A percentile compares a stretch with the other conserved stretches of the same genome.
Conservation (phyloP, 2,888 invertebrate genomes). For the Liopterus haemorrhoidalis region DNA sequence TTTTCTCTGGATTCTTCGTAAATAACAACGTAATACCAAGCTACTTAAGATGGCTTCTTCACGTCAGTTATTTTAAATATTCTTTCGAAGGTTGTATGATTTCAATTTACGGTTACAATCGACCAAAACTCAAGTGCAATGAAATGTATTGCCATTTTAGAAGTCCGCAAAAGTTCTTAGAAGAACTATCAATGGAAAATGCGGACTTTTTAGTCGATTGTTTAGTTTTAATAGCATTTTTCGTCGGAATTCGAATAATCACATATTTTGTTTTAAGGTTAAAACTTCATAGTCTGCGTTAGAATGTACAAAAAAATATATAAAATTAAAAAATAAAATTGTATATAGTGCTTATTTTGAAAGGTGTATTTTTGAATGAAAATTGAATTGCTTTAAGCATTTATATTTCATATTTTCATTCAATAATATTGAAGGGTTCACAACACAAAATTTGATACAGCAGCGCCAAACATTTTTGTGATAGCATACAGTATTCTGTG, state of each 20-base stretch:
- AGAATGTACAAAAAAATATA: conserved; percentile 8
- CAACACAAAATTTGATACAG: too few relatives aligned
- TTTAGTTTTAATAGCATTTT: conserved; percentile 72
- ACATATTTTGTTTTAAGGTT: conserved; percentile 80
- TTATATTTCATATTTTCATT: too few relatives aligned
- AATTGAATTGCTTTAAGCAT: too few relatives aligned
- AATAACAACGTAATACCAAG: conserved; percentile 85
- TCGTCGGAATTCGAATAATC: conserved; percentile 69
- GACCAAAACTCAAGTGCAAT: conserved; percentile 75
- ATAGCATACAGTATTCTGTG: too few relatives aligned
- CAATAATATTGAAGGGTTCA: too few relatives aligned
- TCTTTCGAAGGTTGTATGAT: conserved; percentile 91
- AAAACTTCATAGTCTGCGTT: conserved; percentile 56
- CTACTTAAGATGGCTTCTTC: conserved; percentile 84
- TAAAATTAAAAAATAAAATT: conserved; percentile 6
- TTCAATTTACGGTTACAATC: conserved; percentile 81
- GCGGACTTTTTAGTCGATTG: conserved; percentile 62
- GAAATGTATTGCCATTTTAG: conserved; percentile 79
- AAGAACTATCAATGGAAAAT: conserved; percentile 77
- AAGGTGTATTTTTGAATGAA: too few relatives aligned
- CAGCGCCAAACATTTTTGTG: too few relatives aligned
- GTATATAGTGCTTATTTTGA: too few relatives aligned
- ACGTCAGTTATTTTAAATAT: conserved; percentile 84
- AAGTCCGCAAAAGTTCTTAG: conserved; percentile 73
- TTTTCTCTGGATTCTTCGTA: conserved; percentile 93